Percentiles rank a stretch among this genome's conserved stretches.
phyloP scores from a whole-genome alignment of 2,888 invertebrate genomes.

The Zygaena filipendulae region DNA sequence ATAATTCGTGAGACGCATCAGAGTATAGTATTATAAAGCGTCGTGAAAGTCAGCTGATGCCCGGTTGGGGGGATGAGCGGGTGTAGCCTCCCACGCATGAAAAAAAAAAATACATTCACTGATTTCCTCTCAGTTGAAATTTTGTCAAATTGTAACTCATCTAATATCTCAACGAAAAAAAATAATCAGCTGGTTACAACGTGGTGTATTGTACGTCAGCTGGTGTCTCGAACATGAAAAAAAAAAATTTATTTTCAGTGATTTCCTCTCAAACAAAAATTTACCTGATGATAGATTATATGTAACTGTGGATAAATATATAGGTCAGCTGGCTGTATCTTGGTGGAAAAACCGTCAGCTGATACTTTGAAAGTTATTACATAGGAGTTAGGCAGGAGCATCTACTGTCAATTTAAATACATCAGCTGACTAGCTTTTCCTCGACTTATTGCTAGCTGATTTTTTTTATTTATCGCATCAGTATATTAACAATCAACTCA shows the following conservation, averaged over 20 bases:
- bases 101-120: too few species aligned
- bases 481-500: not conserved
- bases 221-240: constrained; percentile 1
- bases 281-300: constrained; percentile 1
- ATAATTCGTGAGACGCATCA: too few species aligned
- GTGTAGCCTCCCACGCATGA: too few species aligned
- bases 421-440: not conserved
- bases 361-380: not conserved
- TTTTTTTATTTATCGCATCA: not conserved
- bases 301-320: not conserved
- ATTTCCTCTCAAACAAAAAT: constrained; percentile 1
- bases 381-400: not conserved
- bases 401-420: not conserved
- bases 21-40: too few species aligned
- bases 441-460: not conserved
- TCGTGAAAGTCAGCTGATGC: too few species aligned
- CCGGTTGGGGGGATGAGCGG: too few species aligned
- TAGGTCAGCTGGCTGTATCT: not conserved
- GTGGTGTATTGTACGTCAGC: too few species aligned
- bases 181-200: too few species aligned
- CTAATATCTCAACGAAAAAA: too few species aligned
- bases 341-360: not conserved
- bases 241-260: constrained; percentile 1
- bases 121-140: too few species aligned
- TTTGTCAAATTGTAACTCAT: too few species aligned